phyloP scores from a whole-genome alignment of 2,113 vertebrate species.

The Poeciliopsis occidentalis region DNA sequence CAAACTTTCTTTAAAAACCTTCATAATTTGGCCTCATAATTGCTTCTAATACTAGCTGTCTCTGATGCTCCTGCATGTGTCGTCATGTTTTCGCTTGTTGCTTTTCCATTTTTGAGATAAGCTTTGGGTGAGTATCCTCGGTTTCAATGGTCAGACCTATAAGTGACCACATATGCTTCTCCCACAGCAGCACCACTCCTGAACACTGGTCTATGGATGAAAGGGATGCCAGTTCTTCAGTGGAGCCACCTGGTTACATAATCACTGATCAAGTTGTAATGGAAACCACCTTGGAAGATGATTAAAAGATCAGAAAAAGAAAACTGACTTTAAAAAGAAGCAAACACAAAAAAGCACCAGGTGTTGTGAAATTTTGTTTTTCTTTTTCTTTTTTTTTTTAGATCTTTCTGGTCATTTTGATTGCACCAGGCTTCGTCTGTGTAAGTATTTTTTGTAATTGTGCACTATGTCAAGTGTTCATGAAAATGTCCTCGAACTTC shows the following conservation, averaged over 20 bases:
- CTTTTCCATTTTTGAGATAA: no score
- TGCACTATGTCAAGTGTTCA: constrained; percentile 36
- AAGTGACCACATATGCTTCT: background rate
- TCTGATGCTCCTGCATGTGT: no score
- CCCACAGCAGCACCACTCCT: constrained; percentile 31
- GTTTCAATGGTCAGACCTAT: background rate
- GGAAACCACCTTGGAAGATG: constrained; percentile 19
- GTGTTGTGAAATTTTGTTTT: constrained; percentile 38
- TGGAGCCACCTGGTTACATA: constrained; percentile 7
- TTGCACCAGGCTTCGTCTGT: constrained; percentile 34
- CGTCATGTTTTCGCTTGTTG: no score
- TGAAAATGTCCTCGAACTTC: constrained; percentile 15
- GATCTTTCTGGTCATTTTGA: constrained; percentile 54
- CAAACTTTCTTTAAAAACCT: no score
- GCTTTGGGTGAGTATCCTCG: background rate
- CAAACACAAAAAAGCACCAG: background rate
- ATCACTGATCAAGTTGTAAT: constrained; percentile 5
- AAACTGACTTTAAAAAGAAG: constrained; percentile 1
- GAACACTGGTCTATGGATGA: constrained; percentile 40
- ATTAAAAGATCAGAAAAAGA: constrained; percentile 10
- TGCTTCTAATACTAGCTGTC: no score
- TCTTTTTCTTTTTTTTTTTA: constrained; percentile 7
- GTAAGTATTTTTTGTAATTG: constrained; percentile 54
- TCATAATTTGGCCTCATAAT: no score
- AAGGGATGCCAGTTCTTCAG: background rate